These are phyloP conservation scores for Aphis craccivora DNA, from an alignment of 1,140 invertebrate genomes.

Conservation along the genomic window DNA sequence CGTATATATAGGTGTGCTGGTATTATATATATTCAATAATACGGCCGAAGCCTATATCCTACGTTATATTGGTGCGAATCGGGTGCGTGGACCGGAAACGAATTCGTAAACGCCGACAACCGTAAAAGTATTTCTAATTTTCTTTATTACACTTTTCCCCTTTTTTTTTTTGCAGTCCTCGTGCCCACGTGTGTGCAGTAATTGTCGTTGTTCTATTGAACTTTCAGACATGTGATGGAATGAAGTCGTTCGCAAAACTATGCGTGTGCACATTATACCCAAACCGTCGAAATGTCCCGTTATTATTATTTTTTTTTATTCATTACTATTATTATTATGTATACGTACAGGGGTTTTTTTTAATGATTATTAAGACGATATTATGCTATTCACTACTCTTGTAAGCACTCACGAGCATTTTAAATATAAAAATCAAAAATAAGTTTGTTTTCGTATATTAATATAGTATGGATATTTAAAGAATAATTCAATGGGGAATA, in stretches of 20 bases:
- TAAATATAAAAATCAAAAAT: too few species aligned
- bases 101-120: not conserved
- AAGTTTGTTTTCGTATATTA: not conserved
- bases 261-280: not conserved
- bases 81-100: not conserved
- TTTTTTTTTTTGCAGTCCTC: not conserved
- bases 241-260: not conserved
- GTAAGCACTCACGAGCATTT: not conserved
- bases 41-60: not conserved
- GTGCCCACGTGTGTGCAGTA: not conserved
- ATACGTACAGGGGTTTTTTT: not conserved
- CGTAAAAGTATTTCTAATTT: constrained; percentile 40
- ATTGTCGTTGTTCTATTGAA: not conserved
- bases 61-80: not conserved
- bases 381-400: not conserved
- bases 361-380: not conserved
- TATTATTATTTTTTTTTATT: not conserved
- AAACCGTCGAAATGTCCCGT: not conserved
- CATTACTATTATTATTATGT: not conserved
- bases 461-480: not conserved
- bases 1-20: not conserved
- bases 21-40: not conserved
- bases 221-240: not conserved
- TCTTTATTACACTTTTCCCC: not conserved
- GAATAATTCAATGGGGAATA: not conserved